Conservation (phyloP, 2,113 vertebrate genomes). For the Heterochromis multidens region DNA sequence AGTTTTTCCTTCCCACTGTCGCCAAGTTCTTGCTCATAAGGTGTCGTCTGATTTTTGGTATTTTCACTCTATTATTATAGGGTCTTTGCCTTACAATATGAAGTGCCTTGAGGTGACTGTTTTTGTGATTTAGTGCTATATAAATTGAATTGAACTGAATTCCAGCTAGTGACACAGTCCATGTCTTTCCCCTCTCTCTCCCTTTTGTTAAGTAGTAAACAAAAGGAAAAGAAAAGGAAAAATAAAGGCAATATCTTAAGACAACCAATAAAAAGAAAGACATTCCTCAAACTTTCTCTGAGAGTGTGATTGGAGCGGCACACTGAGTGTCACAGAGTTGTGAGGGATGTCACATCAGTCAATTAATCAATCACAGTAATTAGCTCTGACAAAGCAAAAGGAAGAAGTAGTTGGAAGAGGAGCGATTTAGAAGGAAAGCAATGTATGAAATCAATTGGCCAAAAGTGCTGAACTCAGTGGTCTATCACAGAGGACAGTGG, state of each 20-base stretch:
- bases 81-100: background rate
- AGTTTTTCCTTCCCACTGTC: background rate
- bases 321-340: background rate
- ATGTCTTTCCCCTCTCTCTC: background rate
- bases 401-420: background rate
- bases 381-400: conserved; percentile 28
- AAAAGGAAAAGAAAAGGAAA: background rate
- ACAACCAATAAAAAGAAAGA: background rate
- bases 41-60: too few species aligned
- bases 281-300: background rate
- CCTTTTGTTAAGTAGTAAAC: background rate
- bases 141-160: background rate
- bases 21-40: background rate
- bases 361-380: conserved; percentile 60
- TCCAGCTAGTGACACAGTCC: background rate
- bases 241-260: background rate
- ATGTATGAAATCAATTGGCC: conserved; percentile 30
- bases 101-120: background rate
- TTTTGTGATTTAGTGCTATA: background rate
- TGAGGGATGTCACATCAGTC: background rate
- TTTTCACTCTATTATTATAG: background rate
- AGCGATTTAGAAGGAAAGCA: background rate
- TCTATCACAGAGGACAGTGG: conserved; percentile 18
- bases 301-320: background rate
- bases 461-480: conserved; percentile 20